Conservation (phyloP, 2,797 vertebrate genomes). For the Periparus ater region DNA sequence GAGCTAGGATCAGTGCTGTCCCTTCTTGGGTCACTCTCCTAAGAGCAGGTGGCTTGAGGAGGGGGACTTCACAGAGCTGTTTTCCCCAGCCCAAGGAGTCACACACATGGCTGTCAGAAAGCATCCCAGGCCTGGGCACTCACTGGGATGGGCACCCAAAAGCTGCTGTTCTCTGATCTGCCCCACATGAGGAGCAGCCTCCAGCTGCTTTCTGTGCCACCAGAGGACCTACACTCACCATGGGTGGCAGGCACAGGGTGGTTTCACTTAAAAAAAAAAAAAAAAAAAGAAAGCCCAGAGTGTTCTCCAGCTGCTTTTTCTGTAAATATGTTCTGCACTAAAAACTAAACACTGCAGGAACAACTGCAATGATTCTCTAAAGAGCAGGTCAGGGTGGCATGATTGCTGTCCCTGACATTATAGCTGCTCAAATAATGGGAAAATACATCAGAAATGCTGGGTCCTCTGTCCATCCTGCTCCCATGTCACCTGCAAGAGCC, state of each 20-base stretch:
- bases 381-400: neutral
- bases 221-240: accelerated
- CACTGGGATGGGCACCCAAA: accelerated
- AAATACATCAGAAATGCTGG: neutral
- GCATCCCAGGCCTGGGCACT: neutral
- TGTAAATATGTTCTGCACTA: neutral
- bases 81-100: neutral
- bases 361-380: neutral
- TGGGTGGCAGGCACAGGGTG: accelerated
- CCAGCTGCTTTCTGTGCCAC: neutral
- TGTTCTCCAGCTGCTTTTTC: neutral
- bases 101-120: neutral
- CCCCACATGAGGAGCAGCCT: neutral
- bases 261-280: neutral
- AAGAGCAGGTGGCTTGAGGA: neutral
- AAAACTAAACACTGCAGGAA: neutral
- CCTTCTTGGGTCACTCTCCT: neutral
- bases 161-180: neutral
- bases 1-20: neutral
- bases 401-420: neutral
- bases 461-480: neutral
- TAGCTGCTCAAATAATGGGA: neutral
- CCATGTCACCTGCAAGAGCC: neutral
- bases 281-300: neutral
- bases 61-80: neutral